These are phyloP conservation scores for Drosophila lacertosa DNA, from an alignment of 1,140 invertebrate species.

Conservation along the genomic window DNA sequence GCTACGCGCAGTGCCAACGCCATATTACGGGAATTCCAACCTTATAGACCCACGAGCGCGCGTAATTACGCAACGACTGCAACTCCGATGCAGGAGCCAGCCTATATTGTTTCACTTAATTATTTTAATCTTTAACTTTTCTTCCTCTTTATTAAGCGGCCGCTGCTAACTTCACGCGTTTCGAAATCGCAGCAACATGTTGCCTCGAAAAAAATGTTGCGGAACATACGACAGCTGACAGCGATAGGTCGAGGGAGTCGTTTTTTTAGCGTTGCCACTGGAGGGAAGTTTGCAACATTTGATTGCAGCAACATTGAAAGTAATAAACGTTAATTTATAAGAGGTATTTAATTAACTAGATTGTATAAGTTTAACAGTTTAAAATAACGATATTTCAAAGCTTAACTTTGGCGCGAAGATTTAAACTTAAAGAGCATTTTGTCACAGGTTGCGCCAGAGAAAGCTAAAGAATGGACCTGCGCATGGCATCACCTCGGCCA, in stretches of 20 bases:
- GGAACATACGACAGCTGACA: conserved; percentile 1
- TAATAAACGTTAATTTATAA: too few species aligned
- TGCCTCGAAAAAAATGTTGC: neutral
- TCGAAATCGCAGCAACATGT: neutral
- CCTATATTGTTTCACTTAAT: conserved; percentile 40
- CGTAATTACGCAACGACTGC: conserved; percentile 68
- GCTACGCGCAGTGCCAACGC: conserved; percentile 58
- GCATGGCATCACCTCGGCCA: conserved; percentile 21
- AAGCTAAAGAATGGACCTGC: neutral
- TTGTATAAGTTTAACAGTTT: too few species aligned
- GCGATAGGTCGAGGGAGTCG: neutral
- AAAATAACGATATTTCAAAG: too few species aligned
- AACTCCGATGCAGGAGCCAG: conserved; percentile 65
- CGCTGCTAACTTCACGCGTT: conserved; percentile 40
- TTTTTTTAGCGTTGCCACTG: conserved; percentile 1
- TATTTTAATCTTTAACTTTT: conserved; percentile 32
- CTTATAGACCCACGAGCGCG: conserved; percentile 11
- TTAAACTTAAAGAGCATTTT: neutral
- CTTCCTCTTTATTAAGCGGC: conserved; percentile 29
- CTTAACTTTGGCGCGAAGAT: neutral
- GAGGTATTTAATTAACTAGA: too few species aligned
- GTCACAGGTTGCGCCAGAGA: conserved; percentile 9
- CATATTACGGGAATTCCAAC: conserved; percentile 25
- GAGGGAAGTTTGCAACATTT: neutral
- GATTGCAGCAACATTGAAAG: neutral